Evolutionary conservation across 2,113 vertebrate species (phyloP).

Genomic region (Hippocampus guttulatus): DNA sequence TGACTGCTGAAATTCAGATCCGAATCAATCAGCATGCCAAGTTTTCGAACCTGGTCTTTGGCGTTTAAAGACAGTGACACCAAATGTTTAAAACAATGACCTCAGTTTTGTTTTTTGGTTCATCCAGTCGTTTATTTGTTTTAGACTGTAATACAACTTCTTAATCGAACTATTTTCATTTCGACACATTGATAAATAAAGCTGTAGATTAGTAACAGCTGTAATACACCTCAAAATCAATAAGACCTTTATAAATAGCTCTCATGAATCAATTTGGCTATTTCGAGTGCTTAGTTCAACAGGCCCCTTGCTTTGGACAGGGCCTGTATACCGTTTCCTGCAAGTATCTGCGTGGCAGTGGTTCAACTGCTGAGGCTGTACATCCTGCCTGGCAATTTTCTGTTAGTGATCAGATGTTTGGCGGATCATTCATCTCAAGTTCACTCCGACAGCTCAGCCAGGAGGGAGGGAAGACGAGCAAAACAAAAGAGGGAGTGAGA

Average conservation of each 20-base stretch:
- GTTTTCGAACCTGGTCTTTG: too few relatives aligned
- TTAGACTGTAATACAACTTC: too few relatives aligned
- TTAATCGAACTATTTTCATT: background rate
- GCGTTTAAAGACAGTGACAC: too few relatives aligned
- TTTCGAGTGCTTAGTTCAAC: background rate
- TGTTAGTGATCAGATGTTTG: conserved; percentile 46
- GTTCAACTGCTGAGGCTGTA: conserved; percentile 14
- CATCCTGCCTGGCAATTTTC: conserved; percentile 18
- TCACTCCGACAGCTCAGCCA: conserved; percentile 35
- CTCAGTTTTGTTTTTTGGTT: too few relatives aligned
- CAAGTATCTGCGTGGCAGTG: conserved; percentile 18
- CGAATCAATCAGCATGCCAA: background rate
- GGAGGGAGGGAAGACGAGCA: conserved; percentile 20
- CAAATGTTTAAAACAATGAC: too few relatives aligned
- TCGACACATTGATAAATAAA: too few relatives aligned
- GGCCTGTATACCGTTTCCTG: conserved; percentile 20
- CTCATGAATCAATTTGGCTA: background rate
- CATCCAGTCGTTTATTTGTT: too few relatives aligned
- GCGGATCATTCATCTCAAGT: conserved; percentile 45
- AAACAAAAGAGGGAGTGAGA: conserved; percentile 36
- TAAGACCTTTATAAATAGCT: background rate
- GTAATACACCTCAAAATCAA: background rate
- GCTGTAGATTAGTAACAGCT: background rate
- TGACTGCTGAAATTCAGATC: too few relatives aligned
- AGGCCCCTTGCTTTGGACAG: conserved; percentile 5